Percentiles rank a stretch among this genome's conserved stretches.
These are phyloP conservation scores for Leptocoma aspasia DNA, from an alignment of 2,113 vertebrate genomes.

Conservation along the genomic window DNA sequence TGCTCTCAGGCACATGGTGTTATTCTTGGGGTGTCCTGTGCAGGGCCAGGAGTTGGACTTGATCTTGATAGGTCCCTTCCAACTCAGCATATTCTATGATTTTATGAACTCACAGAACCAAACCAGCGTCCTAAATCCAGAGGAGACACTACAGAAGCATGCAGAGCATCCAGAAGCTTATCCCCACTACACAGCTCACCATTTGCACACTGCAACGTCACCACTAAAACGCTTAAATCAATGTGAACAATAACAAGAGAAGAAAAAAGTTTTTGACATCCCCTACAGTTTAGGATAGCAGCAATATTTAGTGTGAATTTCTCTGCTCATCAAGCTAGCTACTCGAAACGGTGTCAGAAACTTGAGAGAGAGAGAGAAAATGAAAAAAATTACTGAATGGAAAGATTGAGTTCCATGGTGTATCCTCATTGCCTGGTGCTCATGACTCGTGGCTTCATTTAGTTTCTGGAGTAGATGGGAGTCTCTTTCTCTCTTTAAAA, in stretches of 20 bases:
- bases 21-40: not conserved
- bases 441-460: not conserved
- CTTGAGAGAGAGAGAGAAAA: not conserved
- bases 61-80: not conserved
- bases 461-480: not conserved
- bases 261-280: not conserved
- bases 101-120: not conserved
- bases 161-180: not conserved
- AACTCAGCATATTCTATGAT: not conserved
- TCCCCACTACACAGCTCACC: not conserved
- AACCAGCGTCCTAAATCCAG: not conserved
- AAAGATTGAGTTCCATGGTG: not conserved
- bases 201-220: not conserved
- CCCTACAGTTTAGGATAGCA: conserved; percentile 37
- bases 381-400: not conserved
- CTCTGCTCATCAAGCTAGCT: conserved; percentile 2
- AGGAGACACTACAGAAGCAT: not conserved
- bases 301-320: conserved; percentile 52
- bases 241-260: not conserved
- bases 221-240: not conserved
- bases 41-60: not conserved
- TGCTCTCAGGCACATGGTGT: not conserved
- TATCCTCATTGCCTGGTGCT: conserved; percentile 22
- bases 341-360: not conserved
- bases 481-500: not conserved